Base-by-base conservation (phyloP, 2,113 vertebrate genomes). In the Myxocyprinus asiaticus region DNA sequence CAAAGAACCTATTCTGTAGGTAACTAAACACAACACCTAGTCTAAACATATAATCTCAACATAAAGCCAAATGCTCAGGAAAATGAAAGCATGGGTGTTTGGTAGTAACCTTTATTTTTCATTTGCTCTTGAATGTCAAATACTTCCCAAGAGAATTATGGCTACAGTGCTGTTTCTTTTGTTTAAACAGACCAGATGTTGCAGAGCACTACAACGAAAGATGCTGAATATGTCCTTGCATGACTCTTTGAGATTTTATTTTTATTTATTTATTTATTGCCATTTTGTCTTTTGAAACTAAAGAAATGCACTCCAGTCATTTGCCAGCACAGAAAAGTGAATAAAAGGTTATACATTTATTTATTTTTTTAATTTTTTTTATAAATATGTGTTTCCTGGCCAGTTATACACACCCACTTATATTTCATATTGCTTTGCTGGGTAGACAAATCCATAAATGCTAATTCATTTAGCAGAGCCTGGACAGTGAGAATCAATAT, bases 401-500 rank as follows among this genome's bases (percentile, higher is more conserved):
- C 33, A 53, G 56, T 71, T 70, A 53, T 79, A 33, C 17, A 78
- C 61, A 51, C 12, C 14, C n/a, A 15, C n/a, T 62, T 59, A 4
- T 66, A 2, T 17, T 44, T 66, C 64, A 48, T 72, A 62, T 47
- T 67, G 68, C 42, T 68, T 47, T 78, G 58, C 42, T 42, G 22
- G 12, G 14, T 50, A 67, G 63, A 64, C 62, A 67, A 50, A 67
- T 59, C 48, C 67, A 77, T 77, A 51, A 78, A 44, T 4, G 47
- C 17, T 6, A 73, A 47, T 77, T 67, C 7, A 59, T 33, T 65
- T 73, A 51, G 12, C n/a, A 58, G 64, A 14, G 7, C 14, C 10
- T 56, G 42, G 22, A 33, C 22, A 33, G 22, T 33, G 22, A 48
- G 45, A 73, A 78, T 78, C 76, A 64, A 67, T 78, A 67, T 45